Evolutionary conservation across 2,113 vertebrate genomes (phyloP).

Genomic region (Ia io): DNA sequence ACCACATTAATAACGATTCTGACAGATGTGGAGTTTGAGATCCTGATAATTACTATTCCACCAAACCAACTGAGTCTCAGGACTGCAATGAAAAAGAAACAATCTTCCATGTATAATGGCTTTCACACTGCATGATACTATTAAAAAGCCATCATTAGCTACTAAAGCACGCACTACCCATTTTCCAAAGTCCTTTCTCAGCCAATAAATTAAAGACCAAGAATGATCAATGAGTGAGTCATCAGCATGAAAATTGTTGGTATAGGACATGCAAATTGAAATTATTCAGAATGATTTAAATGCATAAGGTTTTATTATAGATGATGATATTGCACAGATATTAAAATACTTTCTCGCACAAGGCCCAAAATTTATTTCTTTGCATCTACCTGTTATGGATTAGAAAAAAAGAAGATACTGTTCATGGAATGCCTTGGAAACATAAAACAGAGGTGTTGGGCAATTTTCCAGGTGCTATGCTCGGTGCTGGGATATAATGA

Average conservation of each 20-base stretch:
- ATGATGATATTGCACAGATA: not conserved
- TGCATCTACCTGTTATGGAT: not conserved
- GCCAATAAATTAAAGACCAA: conserved; percentile 61
- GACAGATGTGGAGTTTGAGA: conserved; percentile 46
- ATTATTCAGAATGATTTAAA: conserved; percentile 50
- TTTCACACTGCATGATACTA: conserved; percentile 54
- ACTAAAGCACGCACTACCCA: conserved; percentile 60
- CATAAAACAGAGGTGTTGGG: not conserved
- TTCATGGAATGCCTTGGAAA: not conserved
- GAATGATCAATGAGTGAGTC: conserved; percentile 64
- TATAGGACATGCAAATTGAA: conserved; percentile 50
- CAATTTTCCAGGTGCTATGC: not conserved
- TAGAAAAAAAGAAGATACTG: not conserved
- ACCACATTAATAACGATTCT: conserved; percentile 44
- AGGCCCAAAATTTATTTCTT: not conserved
- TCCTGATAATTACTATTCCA: conserved; percentile 58
- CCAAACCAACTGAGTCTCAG: conserved; percentile 59
- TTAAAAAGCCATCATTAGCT: conserved; percentile 53
- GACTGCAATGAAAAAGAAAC: conserved; percentile 65
- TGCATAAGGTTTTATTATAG: conserved; percentile 29
- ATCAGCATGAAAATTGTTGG: conserved; percentile 20
- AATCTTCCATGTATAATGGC: conserved; percentile 53
- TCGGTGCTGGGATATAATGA: not conserved
- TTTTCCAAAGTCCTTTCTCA: conserved; percentile 48
- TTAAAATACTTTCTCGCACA: conserved; percentile 25